phyloP scores from a whole-genome alignment of 2,113 vertebrate genomes.

The Eptatretus burgeri region DNA sequence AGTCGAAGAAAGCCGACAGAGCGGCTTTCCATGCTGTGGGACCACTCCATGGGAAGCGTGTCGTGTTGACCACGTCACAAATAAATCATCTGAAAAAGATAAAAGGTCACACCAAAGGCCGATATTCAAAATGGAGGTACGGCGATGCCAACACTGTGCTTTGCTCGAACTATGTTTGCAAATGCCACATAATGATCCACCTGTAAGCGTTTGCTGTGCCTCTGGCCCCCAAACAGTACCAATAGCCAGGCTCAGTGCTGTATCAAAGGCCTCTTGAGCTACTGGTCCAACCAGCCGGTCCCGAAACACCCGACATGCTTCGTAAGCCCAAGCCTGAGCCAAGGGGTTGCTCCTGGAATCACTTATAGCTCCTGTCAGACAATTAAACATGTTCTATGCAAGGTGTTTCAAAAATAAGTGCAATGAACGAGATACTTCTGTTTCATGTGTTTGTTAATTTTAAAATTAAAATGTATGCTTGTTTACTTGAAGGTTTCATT shows the following conservation, averaged over 20 bases:
- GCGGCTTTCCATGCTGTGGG: conserved; percentile 46
- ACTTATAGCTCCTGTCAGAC: too few relatives aligned
- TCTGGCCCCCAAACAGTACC: conserved; percentile 59
- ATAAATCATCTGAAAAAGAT: conserved; percentile 33
- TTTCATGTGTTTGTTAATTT: too few relatives aligned
- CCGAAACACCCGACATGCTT: conserved; percentile 53
- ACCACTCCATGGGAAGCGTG: conserved; percentile 22
- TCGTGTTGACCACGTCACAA: conserved; percentile 57
- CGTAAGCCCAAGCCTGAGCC: conserved; percentile 52
- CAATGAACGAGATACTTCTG: too few relatives aligned
- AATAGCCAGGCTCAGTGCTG: conserved; percentile 43
- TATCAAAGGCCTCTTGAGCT: conserved; percentile 49
- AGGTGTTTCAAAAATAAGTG: too few relatives aligned
- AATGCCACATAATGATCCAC: conserved; percentile 17
- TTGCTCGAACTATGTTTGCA: too few relatives aligned
- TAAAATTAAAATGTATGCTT: too few relatives aligned
- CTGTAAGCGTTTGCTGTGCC: conserved; percentile 41
- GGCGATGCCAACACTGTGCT: too few relatives aligned
- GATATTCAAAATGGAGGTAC: too few relatives aligned
- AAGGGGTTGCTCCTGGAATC: conserved; percentile 12
- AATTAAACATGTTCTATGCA: too few relatives aligned
- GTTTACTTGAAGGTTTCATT: too few relatives aligned
- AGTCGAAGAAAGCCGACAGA: conserved; percentile 33
- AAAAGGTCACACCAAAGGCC: too few relatives aligned
- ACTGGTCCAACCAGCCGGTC: conserved; percentile 52